Evolutionary conservation across 1,140 invertebrate genomes (phyloP).

Genomic region (Euwallacea fornicatus): DNA sequence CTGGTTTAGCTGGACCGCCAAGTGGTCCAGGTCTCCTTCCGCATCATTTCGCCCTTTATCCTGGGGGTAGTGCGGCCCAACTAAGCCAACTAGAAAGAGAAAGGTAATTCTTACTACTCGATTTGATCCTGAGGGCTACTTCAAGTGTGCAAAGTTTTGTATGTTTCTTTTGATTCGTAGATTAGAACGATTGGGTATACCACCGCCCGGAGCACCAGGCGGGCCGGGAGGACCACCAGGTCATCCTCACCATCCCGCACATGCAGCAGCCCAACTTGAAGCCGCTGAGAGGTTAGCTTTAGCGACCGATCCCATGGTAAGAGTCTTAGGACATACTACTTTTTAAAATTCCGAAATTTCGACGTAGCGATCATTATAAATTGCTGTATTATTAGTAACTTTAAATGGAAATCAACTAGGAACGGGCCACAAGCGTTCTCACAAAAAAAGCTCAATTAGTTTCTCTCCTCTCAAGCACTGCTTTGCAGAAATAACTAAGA

Average conservation of each 20-base stretch:
- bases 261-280: constrained; percentile 51
- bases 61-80: constrained; percentile 60
- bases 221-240: constrained; percentile 54
- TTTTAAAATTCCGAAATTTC: too few species aligned
- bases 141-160: not conserved
- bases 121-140: not conserved
- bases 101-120: constrained; percentile 51
- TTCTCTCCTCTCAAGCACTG: not conserved
- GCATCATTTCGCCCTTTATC: constrained; percentile 55
- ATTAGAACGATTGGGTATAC: constrained; percentile 77
- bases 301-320: constrained; percentile 70
- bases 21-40: constrained; percentile 49
- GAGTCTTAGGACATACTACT: constrained; percentile 43
- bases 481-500: too few species aligned
- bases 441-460: not conserved
- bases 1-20: constrained; percentile 48
- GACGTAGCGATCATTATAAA: too few species aligned
- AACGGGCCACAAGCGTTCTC: not conserved
- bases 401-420: too few species aligned
- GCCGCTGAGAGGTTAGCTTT: constrained; percentile 70
- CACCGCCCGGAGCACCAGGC: constrained; percentile 58
- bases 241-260: constrained; percentile 48
- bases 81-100: constrained; percentile 83
- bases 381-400: too few species aligned
- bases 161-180: constrained; percentile 8